Percentiles rank a stretch among this genome's conserved stretches.
phyloP scores from a whole-genome alignment of 2,113 vertebrate genomes.

The Columba livia region DNA sequence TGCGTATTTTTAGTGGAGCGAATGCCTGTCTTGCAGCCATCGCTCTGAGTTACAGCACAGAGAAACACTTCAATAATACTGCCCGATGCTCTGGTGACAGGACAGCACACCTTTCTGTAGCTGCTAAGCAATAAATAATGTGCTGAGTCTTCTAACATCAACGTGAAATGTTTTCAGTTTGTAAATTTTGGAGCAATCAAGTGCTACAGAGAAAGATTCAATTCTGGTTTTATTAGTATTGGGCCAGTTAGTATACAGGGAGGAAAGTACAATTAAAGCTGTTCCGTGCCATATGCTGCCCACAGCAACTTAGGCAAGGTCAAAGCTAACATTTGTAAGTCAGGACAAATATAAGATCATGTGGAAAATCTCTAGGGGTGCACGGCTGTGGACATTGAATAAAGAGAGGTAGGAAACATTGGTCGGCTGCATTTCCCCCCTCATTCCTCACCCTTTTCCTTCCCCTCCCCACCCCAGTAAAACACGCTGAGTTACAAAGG shows the following conservation, averaged over 20 bases:
- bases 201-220: background rate
- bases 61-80: background rate
- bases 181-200: conserved; percentile 6
- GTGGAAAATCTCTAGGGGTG: conserved; percentile 71
- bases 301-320: conserved; percentile 74
- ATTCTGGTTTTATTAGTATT: conserved; percentile 62
- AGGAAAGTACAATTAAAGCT: conserved; percentile 84
- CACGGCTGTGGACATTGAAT: background rate
- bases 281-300: conserved; percentile 83
- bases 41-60: background rate
- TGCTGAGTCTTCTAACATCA: background rate
- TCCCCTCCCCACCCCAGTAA: background rate
- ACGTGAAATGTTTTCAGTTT: background rate
- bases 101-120: background rate
- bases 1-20: background rate
- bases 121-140: background rate
- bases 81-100: background rate
- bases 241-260: conserved; percentile 74
- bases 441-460: background rate
- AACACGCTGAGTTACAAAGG: background rate
- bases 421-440: background rate
- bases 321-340: conserved; percentile 68
- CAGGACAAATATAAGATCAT: conserved; percentile 79
- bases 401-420: conserved; percentile 28
- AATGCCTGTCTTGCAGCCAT: background rate